Base-by-base conservation (phyloP, 2,113 vertebrate species). In the Irena cyanogastra region DNA sequence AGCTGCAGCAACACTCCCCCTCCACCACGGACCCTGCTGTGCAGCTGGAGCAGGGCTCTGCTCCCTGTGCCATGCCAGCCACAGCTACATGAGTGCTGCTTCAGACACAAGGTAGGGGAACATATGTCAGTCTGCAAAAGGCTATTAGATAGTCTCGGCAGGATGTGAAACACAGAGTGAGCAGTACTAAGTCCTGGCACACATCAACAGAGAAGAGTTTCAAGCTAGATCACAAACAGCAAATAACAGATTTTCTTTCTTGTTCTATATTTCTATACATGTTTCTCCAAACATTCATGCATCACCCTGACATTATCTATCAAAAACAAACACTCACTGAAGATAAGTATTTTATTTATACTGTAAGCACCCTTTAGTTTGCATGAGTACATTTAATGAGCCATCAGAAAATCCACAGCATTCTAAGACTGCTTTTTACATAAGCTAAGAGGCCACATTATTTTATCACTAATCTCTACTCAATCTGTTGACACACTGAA, bases 401-500 rank as follows among this genome's bases (percentile, higher is more conserved):
- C 30, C 65, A 90, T 94, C 85, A 90, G 78, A 94, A 96, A 94
- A 94, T 82, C 72, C 75, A 76, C 61, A 82, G 69, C 49, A 66
- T 6, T 4, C 75, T 77, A 42, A 89, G 75, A 56, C 69, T 75
- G 60, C 42, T 84, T 97, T 92, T 94, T 89, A 64, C 65, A 88
- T 70, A 90, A 95, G 13, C 35, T 88, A 68, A 96, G 74, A 96
- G 64, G 71, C 45, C 44, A 92, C 66, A 63, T 63, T 92, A 76
- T 86, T 89, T 94, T 94, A 88, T 70, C 85, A 71, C 63, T 93
- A 96, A 96, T 96, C 85, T 66, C n/a, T 41, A 76, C 87, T 97
- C 91, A 76, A 92, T 95, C 90, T 94, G 79, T 90, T 94, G 90
- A 69, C 47, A 57, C 33, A 65, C n/a, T 87, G 54, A 84, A 83